Conservation (phyloP, 2,888 invertebrate species). For the Criorhina ranunculi region DNA sequence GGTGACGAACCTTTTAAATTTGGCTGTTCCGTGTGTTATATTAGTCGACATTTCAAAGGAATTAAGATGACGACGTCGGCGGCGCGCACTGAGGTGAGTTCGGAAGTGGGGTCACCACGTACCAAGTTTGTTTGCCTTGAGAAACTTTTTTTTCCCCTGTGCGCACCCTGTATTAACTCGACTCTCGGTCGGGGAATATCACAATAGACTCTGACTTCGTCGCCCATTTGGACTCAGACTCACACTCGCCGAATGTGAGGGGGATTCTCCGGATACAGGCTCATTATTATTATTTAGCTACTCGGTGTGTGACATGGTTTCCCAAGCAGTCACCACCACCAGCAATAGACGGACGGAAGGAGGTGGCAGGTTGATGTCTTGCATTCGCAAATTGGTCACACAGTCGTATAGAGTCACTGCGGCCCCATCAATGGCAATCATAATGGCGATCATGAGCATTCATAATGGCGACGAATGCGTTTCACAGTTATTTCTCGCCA, state of each 20-base stretch:
- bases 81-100: conserved; percentile 47
- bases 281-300: conserved; percentile 76
- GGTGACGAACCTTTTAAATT: conserved; percentile 77
- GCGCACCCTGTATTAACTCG: conserved; percentile 38
- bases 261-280: conserved; percentile 48
- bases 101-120: conserved; percentile 59
- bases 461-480: conserved; percentile 69
- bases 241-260: neutral
- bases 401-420: conserved; percentile 13
- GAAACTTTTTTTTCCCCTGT: conserved; percentile 56
- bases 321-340: conserved; percentile 52
- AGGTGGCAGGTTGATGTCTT: conserved; percentile 43
- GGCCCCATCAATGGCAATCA: conserved; percentile 58
- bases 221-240: conserved; percentile 20
- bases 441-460: conserved; percentile 68
- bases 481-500: conserved; percentile 64
- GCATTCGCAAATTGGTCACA: conserved; percentile 66
- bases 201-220: conserved; percentile 47
- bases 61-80: conserved; percentile 66
- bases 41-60: conserved; percentile 75
- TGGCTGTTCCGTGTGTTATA: conserved; percentile 77
- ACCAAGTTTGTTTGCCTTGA: conserved; percentile 69
- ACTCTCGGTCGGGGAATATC: conserved; percentile 12
- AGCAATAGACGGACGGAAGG: conserved; percentile 17
- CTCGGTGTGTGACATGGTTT: conserved; percentile 70